Evolutionary conservation across 2,888 invertebrate genomes (phyloP), one percentile per base, ranked within the genome.

Genomic region (Apodemia duryi): DNA sequence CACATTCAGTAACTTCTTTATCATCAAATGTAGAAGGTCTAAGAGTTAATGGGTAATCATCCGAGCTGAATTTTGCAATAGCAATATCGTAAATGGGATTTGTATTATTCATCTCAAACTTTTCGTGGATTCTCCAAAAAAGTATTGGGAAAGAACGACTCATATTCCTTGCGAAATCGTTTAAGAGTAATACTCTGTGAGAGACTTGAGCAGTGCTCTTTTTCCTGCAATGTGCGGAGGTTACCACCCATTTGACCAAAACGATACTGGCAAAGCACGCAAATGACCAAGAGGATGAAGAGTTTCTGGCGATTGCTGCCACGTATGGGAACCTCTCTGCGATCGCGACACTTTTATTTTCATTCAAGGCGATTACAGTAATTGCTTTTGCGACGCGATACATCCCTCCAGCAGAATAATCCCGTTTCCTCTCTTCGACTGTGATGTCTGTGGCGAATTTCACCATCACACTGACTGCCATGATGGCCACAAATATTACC

Each of bases 401-500:
- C 0, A 82, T 74, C 0, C 77, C 74, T 0, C 73, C 76, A 0
- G 75, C 67, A 0, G 69, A 38, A 7, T 69, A 71, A 1, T 81
- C 82, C 6, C 84, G 72, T 13, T 77, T 81, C n/a, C 80, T 74
- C 64, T 88, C 77, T 49, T 79, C 78, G 0, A 86, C 79, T 0
- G 84, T 82, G 46, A 89, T 84, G 63, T 89, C 89, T 0, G 88
- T 88, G 0, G 90, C 89, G 63, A 84, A 89, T 66, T 89, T 90
- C 13, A 90, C 88, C 90, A 90, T 89, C 6, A 88, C 79, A n/a
- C 88, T 85, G 0, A 90, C 85, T 0, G 84, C 86, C 81, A 88
- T 79, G 11, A 90, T 83, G 1, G 88, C 86, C 0, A 88, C 75
- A 0, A 77, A 61, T 3, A 88, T 86, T 0, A 89, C 69, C 0